Evolutionary conservation across 2,888 invertebrate genomes (phyloP).

Genomic region (Heliconius cydno): DNA sequence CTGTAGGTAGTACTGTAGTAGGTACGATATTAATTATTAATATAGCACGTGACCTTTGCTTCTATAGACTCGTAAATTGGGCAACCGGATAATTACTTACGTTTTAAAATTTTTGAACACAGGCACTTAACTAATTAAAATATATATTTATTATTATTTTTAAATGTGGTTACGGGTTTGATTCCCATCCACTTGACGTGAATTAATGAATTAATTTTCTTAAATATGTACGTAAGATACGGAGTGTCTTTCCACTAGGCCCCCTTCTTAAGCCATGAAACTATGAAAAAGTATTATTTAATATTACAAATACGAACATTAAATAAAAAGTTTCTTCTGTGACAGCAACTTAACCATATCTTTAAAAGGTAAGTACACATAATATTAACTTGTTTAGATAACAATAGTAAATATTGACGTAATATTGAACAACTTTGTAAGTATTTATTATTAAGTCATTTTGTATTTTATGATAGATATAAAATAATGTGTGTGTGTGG

Average conservation of each 20-base stretch:
- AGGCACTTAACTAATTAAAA: no score
- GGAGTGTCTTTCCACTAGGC: no score
- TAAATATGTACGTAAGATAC: no score
- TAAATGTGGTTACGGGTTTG: no score
- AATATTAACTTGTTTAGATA: slow-evolving; percentile 3
- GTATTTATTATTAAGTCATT: background rate
- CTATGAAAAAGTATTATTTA: no score
- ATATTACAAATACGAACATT: no score
- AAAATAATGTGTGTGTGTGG: no score
- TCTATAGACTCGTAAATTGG: background rate
- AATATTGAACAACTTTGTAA: background rate
- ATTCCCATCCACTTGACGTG: no score
- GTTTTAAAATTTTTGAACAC: background rate
- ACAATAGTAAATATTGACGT: slow-evolving; percentile 8
- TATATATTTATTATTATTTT: no score
- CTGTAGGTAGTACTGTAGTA: background rate
- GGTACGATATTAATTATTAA: background rate
- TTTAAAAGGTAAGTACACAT: background rate
- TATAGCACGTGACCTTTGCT: slow-evolving; percentile 11
- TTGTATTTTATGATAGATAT: background rate
- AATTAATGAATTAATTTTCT: no score
- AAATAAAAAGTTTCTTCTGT: background rate
- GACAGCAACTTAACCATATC: background rate
- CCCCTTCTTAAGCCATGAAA: no score
- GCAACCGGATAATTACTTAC: background rate